Conservation (phyloP, 2,113 vertebrate species). For the Microtus montanus region DNA sequence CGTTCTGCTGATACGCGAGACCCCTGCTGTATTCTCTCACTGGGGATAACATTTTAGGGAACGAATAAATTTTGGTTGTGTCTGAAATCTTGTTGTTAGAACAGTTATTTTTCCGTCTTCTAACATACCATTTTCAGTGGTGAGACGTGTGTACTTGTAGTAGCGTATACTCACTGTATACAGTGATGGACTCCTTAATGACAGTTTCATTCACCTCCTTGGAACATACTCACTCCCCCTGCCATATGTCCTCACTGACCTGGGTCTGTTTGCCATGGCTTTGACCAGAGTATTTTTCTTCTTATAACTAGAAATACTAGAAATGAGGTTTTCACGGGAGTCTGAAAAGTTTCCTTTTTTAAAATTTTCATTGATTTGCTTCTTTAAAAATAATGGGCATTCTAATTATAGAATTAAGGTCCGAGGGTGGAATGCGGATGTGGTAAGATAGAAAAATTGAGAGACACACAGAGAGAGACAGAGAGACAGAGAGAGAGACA, state of each 20-base stretch:
- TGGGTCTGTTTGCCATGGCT: background rate
- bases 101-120: background rate
- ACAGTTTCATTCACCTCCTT: background rate
- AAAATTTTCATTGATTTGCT: background rate
- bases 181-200: background rate
- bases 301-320: background rate
- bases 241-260: background rate
- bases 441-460: background rate
- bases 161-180: too few species aligned
- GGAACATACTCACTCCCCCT: too few species aligned
- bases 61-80: background rate
- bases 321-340: background rate
- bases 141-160: background rate
- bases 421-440: background rate
- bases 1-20: background rate
- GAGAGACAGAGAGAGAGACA: background rate
- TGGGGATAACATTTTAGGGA: background rate
- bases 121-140: background rate
- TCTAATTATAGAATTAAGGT: background rate
- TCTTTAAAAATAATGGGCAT: background rate
- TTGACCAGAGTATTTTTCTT: background rate
- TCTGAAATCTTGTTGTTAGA: background rate
- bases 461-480: too few species aligned
- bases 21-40: background rate
- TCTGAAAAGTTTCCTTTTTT: background rate